Conservation (phyloP, 1,140 invertebrate species). For the Muscidifurax raptorellus region DNA sequence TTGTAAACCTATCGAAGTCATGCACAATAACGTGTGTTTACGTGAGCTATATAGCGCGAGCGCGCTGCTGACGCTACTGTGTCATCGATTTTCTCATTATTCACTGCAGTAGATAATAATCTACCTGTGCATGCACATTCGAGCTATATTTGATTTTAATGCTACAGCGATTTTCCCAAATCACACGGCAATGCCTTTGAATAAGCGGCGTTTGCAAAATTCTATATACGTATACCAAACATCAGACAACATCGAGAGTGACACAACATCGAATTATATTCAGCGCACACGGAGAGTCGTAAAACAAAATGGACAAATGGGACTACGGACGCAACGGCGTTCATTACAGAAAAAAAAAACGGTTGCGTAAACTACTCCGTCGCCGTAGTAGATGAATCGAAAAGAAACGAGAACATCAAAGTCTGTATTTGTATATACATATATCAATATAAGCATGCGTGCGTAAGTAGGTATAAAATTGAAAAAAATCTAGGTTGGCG, state of each 20-base stretch:
- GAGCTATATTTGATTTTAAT: constrained; percentile 34
- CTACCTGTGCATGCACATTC: constrained; percentile 39
- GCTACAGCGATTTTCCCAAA: background rate
- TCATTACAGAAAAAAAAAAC: no score
- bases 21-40: constrained; percentile 27
- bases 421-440: no score
- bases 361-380: no score
- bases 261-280: background rate
- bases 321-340: no score
- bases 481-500: background rate
- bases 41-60: background rate
- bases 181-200: background rate
- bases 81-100: constrained; percentile 48
- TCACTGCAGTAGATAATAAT: constrained; percentile 42
- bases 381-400: no score
- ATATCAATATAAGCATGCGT: background rate
- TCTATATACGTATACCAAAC: no score
- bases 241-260: background rate
- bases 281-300: background rate
- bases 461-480: background rate
- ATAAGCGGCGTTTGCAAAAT: no score
- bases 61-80: constrained; percentile 40
- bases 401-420: no score
- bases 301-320: no score
- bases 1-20: constrained; percentile 40